phyloP scores from a whole-genome alignment of 2,113 vertebrate species.

The Tetrao urogallus region DNA sequence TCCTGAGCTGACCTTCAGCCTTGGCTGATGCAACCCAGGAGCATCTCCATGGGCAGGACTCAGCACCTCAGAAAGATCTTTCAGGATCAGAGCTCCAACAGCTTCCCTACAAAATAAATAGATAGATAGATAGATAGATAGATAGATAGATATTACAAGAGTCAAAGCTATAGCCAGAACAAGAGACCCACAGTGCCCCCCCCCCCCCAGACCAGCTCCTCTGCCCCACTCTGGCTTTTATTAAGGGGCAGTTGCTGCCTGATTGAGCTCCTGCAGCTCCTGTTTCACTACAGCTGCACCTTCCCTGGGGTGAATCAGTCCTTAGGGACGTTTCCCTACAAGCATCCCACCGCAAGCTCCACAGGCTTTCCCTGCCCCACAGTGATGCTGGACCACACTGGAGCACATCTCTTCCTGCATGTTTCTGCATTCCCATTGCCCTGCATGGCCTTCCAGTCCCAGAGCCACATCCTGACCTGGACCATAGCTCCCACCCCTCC shows the following conservation, averaged over 20 bases:
- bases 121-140: no score
- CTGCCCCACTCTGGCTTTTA: neutral
- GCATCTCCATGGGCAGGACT: neutral
- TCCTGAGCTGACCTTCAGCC: neutral
- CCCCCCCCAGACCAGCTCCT: neutral
- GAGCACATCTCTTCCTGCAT: neutral
- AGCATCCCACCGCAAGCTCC: fast-evolving
- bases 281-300: neutral
- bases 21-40: neutral
- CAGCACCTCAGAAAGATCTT: neutral
- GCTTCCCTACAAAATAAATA: neutral
- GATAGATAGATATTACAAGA: neutral
- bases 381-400: fast-evolving
- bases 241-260: neutral
- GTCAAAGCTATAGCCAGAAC: fast-evolving
- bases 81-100: fast-evolving
- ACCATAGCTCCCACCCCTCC: neutral
- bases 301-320: neutral
- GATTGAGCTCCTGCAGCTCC: neutral
- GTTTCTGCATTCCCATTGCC: neutral
- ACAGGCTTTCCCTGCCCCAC: no score
- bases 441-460: fast-evolving
- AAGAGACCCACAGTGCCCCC: fast-evolving
- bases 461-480: neutral
- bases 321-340: neutral